Evolutionary conservation across 2,113 vertebrate species (phyloP).

Genomic region (Gymnocephalus cernua): DNA sequence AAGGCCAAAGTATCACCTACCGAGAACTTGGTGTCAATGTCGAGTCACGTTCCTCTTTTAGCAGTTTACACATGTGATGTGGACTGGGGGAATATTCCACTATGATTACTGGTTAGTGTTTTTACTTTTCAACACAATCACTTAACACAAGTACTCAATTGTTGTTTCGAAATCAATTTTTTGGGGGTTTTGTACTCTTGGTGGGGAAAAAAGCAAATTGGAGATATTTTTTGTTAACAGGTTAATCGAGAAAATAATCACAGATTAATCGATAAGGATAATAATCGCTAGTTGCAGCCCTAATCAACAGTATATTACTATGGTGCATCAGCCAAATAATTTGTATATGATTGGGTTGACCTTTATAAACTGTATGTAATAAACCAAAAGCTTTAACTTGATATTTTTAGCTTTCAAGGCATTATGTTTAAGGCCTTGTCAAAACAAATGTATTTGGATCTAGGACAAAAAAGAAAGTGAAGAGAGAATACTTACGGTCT

Average conservation of each 20-base stretch:
- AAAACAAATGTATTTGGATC: background rate
- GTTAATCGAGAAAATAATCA: background rate
- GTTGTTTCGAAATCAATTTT: too few relatives aligned
- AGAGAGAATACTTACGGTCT: background rate
- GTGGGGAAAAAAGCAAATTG: background rate
- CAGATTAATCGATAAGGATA: background rate
- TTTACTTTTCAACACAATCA: background rate
- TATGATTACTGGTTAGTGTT: background rate
- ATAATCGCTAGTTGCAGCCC: background rate
- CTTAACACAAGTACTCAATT: background rate
- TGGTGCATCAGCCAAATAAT: background rate
- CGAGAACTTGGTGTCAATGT: background rate
- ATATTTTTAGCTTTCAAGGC: background rate
- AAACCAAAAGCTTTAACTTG: background rate
- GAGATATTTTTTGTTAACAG: background rate
- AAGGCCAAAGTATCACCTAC: slow-evolving; percentile 1
- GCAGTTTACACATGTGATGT: background rate
- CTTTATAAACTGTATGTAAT: background rate
- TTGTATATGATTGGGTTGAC: background rate
- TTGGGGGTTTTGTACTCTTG: too few relatives aligned
- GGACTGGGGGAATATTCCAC: background rate
- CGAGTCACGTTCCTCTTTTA: background rate
- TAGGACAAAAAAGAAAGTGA: background rate
- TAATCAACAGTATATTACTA: background rate
- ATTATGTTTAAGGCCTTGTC: background rate